phyloP scores from a whole-genome alignment of 2,113 vertebrate species.

The Elephantulus edwardii region DNA sequence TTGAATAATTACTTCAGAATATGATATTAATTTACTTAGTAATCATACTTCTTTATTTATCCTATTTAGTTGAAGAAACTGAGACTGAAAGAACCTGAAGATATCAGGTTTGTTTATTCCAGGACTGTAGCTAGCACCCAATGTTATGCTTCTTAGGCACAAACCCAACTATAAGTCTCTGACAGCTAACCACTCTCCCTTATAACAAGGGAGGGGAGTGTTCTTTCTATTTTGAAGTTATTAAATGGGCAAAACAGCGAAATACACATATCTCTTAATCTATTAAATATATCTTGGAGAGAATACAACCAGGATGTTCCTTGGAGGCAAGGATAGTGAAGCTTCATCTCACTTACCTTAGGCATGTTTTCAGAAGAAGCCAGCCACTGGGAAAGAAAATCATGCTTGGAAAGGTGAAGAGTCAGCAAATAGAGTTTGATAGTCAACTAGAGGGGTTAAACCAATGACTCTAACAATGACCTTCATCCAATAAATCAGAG shows the following conservation, averaged over 20 bases:
- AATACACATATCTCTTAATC: neutral
- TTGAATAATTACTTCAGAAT: neutral
- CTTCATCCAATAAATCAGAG: no score
- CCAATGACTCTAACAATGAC: no score
- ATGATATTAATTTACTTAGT: neutral
- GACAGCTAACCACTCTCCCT: neutral
- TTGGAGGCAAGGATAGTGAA: no score
- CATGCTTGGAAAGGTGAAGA: no score
- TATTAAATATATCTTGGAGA: neutral
- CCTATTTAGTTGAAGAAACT: neutral
- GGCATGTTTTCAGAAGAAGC: no score
- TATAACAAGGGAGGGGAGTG: neutral
- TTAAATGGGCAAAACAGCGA: neutral
- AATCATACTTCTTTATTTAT: neutral
- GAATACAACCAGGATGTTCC: no score
- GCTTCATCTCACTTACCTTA: no score
- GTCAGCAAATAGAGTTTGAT: no score
- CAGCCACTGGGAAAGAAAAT: no score
- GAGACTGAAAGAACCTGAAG: neutral
- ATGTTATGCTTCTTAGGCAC: neutral
- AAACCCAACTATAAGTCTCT: neutral
- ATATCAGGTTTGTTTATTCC: neutral
- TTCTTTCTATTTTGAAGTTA: neutral
- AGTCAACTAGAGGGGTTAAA: no score
- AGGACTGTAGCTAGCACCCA: neutral